Evolutionary conservation across 2,888 invertebrate genomes (phyloP).

Genomic region (Hipparchia semele): DNA sequence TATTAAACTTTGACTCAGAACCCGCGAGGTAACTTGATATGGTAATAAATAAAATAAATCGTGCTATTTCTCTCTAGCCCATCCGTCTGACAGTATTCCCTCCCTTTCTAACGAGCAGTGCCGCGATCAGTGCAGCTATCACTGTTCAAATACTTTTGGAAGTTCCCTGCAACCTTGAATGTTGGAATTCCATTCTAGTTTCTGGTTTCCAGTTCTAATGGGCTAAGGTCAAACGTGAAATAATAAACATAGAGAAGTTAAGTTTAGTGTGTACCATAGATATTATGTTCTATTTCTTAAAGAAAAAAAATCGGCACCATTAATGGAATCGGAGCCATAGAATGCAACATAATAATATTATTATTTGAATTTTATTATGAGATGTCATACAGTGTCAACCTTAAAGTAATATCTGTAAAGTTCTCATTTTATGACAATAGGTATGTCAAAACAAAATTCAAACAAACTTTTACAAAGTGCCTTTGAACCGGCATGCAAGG

Average conservation of each 20-base stretch:
- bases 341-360: too few species aligned
- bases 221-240: slow-evolving; percentile 33
- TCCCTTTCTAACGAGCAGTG: slow-evolving; percentile 50
- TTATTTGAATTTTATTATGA: too few species aligned
- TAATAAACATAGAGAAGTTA: not conserved
- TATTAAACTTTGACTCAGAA: slow-evolving; percentile 47
- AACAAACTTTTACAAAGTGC: too few species aligned
- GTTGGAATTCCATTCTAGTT: slow-evolving; percentile 59
- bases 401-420: too few species aligned
- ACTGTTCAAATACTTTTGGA: slow-evolving; percentile 76
- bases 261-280: too few species aligned
- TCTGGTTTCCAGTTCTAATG: slow-evolving; percentile 38
- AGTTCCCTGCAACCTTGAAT: slow-evolving; percentile 76
- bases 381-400: too few species aligned
- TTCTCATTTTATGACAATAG: too few species aligned
- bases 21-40: slow-evolving; percentile 69
- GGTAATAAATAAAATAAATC: slow-evolving; percentile 76
- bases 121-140: slow-evolving; percentile 68
- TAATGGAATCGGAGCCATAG: too few species aligned
- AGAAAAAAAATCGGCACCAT: too few species aligned
- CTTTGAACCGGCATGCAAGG: too few species aligned
- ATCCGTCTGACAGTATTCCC: slow-evolving; percentile 33
- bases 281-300: too few species aligned
- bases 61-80: slow-evolving; percentile 53
- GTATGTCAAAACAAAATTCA: too few species aligned